Evolutionary conservation across 2,888 invertebrate species (phyloP).

Genomic region (Tachina lurida): DNA sequence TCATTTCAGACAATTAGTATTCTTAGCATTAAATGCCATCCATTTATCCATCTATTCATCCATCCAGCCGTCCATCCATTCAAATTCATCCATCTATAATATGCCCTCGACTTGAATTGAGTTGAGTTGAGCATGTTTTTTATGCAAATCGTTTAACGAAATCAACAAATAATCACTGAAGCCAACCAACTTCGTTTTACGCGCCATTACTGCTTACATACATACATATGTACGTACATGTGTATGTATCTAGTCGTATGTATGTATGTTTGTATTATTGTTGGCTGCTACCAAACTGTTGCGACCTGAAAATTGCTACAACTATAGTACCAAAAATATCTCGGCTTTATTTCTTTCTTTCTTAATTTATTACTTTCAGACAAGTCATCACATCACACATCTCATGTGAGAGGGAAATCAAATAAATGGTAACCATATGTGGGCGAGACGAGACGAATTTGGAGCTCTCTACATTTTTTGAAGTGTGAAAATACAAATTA

Average conservation of each 20-base stretch:
- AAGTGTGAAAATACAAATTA: neutral
- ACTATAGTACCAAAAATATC: conserved; percentile 59
- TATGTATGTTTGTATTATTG: neutral
- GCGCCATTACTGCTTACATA: conserved; percentile 45
- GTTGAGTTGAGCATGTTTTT: conserved; percentile 43
- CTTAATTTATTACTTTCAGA: conserved; percentile 32
- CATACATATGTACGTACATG: too few species aligned
- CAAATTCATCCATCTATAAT: conserved; percentile 44
- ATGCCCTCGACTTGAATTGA: conserved; percentile 35
- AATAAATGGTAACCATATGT: neutral
- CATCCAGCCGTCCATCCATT: conserved; percentile 43
- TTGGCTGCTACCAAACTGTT: conserved; percentile 62
- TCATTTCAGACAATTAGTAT: conserved; percentile 69
- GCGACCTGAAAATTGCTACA: conserved; percentile 63
- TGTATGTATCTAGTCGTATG: too few species aligned
- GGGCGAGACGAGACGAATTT: neutral
- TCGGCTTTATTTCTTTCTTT: conserved; percentile 30
- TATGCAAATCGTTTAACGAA: conserved; percentile 70
- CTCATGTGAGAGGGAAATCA: conserved; percentile 24
- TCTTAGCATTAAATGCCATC: conserved; percentile 65
- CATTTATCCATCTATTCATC: conserved; percentile 50
- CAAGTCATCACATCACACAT: conserved; percentile 44
- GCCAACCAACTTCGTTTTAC: conserved; percentile 48
- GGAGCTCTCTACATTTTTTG: neutral
- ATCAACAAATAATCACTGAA: conserved; percentile 54